Base-by-base conservation (phyloP, 2,113 vertebrate species). In the Carassius gibelio region DNA sequence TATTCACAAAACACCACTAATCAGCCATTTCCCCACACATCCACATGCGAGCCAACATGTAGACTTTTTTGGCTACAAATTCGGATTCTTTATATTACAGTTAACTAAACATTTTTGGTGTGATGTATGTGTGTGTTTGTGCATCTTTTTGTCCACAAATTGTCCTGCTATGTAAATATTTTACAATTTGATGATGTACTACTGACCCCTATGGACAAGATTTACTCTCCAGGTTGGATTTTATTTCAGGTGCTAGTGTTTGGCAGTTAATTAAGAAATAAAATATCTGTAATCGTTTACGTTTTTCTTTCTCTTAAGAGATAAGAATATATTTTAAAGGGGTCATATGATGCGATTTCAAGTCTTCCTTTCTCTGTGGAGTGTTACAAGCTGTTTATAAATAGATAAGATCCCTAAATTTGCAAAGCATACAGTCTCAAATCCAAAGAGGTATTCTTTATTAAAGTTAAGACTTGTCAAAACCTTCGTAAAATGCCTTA, bases 121-220 rank as follows among this genome's bases (percentile, higher is more conserved):
- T 79, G 87, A 79, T 90, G 90, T 90, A 88, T 88, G 87, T 91
- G 89, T 55, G 19, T 19, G 36, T 72, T 61, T 64, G 19, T 48
- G 66, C 83, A 21, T 84, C 55, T 57, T 9, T 45, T 50, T 42
- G 52, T 59, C 4, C 42, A 21, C 84, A 88, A 86, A 90, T 88
- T 79, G 89, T 85, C 87, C 85, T 57, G 55, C 52, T 64, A 89
- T 81, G 91, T 92, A 94, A 93, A 94, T 93, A 92, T 90, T 92
- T 90, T 89, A 88, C 93, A 92, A 90, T 96, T 96, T 88, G 93
- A 95, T 93, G 97, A 96, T 94, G 95, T 95, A 95, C 95, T 95
- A 98, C 94, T 98, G 97, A 98, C 97, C 97, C 97, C 97, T 98
- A 97, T 97, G 96, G 97, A 97, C 95, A 94, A 95, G 91, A 93